Evolutionary conservation across 2,113 vertebrate genomes (phyloP).

Genomic region (Catharus minimus): DNA sequence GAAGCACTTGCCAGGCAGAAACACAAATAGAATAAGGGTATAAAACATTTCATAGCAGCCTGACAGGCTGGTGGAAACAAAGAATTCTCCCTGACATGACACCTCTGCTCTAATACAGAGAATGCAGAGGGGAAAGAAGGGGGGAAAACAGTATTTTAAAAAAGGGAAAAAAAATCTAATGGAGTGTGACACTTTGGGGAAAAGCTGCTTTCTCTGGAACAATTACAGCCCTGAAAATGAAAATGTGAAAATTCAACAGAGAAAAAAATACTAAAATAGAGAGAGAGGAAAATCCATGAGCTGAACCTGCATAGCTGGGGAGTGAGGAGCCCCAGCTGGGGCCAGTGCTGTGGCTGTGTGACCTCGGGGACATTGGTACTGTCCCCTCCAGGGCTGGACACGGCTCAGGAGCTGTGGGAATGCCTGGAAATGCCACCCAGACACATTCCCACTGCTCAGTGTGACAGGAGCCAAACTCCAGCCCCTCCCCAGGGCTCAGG

Average conservation of each 20-base stretch:
- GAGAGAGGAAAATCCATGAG: accelerated
- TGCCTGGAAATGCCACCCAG: accelerated
- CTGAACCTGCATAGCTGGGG: neutral
- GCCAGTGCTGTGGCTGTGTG: neutral
- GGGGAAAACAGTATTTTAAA: too few relatives aligned
- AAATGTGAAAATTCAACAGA: neutral
- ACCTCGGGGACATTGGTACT: neutral
- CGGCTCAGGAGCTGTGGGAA: neutral
- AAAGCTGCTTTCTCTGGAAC: neutral
- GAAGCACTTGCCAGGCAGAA: neutral
- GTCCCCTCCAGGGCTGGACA: neutral
- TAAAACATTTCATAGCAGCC: neutral
- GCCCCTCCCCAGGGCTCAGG: neutral
- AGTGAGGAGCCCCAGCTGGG: accelerated
- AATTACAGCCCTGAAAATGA: neutral
- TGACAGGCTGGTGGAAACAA: neutral
- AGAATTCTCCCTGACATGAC: neutral
- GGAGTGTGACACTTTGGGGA: neutral
- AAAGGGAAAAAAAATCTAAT: accelerated
- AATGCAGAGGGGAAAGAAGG: neutral
- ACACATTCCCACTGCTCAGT: neutral
- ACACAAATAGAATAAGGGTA: neutral
- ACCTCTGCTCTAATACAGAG: accelerated
- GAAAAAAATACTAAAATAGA: too few relatives aligned
- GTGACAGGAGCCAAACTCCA: accelerated